A percentile compares a stretch with the other conserved stretches of the same genome.
These are phyloP conservation scores for Drosophila guanche DNA, from an alignment of 1,140 invertebrate species.

Conservation along the genomic window DNA sequence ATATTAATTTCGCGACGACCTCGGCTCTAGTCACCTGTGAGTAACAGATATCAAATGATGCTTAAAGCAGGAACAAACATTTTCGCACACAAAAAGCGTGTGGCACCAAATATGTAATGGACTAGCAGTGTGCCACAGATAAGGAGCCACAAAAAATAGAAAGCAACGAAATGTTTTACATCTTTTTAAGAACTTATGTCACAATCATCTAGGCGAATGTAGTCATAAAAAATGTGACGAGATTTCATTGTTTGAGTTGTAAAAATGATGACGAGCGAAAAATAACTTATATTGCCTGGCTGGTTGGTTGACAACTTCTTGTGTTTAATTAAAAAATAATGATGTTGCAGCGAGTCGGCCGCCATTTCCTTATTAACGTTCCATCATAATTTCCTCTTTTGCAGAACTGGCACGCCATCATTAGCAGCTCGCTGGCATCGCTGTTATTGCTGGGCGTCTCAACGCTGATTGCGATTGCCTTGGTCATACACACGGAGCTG, in stretches of 20 bases:
- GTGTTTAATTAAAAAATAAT: slow-evolving; percentile 82
- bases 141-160: slow-evolving; percentile 6
- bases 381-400: slow-evolving; percentile 55
- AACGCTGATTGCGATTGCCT: slow-evolving; percentile 80
- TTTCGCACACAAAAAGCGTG: slow-evolving; percentile 6
- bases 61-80: background rate
- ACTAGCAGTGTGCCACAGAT: slow-evolving; percentile 8
- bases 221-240: slow-evolving; percentile 59
- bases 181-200: slow-evolving; percentile 69
- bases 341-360: slow-evolving; percentile 56
- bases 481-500: slow-evolving; percentile 82
- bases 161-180: slow-evolving; percentile 49
- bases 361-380: slow-evolving; percentile 66
- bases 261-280: slow-evolving; percentile 27
- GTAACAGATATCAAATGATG: background rate
- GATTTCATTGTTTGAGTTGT: slow-evolving; percentile 52
- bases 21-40: too few relatives aligned
- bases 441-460: slow-evolving; percentile 79
- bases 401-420: slow-evolving; percentile 82
- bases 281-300: slow-evolving; percentile 38
- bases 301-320: slow-evolving; percentile 61
- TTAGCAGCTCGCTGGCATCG: slow-evolving; percentile 81
- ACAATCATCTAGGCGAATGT: slow-evolving; percentile 26
- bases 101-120: background rate
- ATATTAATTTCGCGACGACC: slow-evolving; percentile 11